Evolutionary conservation across 1,140 invertebrate species (phyloP), one percentile per base, ranked within the genome.

Genomic region (Nasonia giraulti): DNA sequence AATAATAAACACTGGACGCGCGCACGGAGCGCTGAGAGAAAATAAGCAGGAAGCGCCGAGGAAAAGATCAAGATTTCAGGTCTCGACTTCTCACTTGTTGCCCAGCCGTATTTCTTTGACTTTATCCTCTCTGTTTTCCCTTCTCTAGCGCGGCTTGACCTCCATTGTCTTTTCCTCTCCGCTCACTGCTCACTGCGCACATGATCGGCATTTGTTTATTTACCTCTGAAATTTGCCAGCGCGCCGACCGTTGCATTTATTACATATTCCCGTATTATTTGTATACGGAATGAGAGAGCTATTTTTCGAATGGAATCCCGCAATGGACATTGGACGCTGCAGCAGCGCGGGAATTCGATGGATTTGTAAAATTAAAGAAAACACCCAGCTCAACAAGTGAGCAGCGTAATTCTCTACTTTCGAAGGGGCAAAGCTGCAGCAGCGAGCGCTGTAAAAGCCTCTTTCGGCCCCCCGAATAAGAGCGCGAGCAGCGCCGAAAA

Each of bases 11-110:
- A 55, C 33, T 62, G 33, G 12, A 20, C 12, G 76, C 40, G 40
- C 23, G 47, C 55, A 78, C 27, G 47, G 14, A 23, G 8, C 40
- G 11, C 10, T 44, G 27, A 62, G 33, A 78, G 33, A 78, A 78
- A 78, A 78, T 62, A 78, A 78, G 62, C 47, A 78, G 47, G 40
- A 62, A 62, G n/a, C 12, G 33, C 33, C 33, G 1, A 78, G 50
- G 47, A 31, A 62, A 78, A 78, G 50, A 50, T 78, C 50, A 62
- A 78, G 14, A 78, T 78, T 12, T 31, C 27, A 33, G 40, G 11
- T 27, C 27, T 78, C 27, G 17, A 33, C 47, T 62, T 78, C 62
- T 78, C 50, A 23, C 14, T 31, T 55, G 17, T 33, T 37, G 3
- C 3, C 33, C 33, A 5, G 33, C 33, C 33, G 33, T 33, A 14